These are phyloP conservation scores for Ricordea florida DNA, from an alignment of 92 coral and sea anemone genomes.

Conservation along the genomic window DNA sequence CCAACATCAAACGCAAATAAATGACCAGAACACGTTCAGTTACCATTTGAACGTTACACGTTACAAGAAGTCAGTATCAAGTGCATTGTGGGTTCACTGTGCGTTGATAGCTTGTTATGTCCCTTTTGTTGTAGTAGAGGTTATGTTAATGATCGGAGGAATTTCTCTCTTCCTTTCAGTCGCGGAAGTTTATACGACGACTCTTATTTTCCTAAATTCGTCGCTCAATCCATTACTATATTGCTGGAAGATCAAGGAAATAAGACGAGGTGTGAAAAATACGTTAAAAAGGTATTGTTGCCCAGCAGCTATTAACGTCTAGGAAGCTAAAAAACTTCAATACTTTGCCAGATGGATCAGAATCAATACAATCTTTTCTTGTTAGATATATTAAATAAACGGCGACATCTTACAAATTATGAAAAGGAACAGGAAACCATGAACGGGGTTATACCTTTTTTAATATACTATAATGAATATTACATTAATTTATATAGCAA, in stretches of 20 bases:
- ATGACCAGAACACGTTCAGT: background rate
- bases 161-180: background rate
- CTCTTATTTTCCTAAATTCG: constrained; percentile 2
- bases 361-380: too few species aligned
- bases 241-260: constrained; percentile 10
- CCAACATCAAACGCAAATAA: background rate
- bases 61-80: background rate
- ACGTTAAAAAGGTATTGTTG: too few species aligned
- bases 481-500: too few species aligned
- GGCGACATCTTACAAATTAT: too few species aligned
- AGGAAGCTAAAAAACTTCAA: too few species aligned
- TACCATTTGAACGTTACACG: background rate
- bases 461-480: too few species aligned
- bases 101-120: background rate
- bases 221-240: background rate
- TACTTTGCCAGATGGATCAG: too few species aligned
- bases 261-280: background rate
- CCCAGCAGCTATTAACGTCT: too few species aligned
- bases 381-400: too few species aligned
- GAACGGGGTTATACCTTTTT: too few species aligned
- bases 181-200: background rate
- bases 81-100: constrained; percentile 11
- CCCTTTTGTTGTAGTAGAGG: background rate
- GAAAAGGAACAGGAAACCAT: too few species aligned
- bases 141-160: background rate